Base-by-base conservation (phyloP, 2,888 invertebrate genomes). In the Micropterix aruncella region DNA sequence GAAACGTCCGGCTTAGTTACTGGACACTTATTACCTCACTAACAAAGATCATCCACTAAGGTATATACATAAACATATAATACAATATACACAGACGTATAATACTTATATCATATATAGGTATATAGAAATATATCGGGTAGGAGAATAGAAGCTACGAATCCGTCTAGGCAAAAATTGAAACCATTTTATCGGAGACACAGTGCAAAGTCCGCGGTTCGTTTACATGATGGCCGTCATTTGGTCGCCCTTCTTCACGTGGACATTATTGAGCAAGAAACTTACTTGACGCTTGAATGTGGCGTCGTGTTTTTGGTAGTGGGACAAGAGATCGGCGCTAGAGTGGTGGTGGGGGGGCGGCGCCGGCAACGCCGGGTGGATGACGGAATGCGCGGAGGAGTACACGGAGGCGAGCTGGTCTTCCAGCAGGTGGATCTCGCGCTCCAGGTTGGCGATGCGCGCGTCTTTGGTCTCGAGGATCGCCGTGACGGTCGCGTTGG, bases 391-490 rank as follows among this genome's bases (percentile, higher is more conserved):
- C 66, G 66, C 66, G 47, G 51, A 49, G 60, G 63, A 67, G 60
- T 57, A 65, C 59, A 62, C 62, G 61, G 63, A 61, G 57, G 65
- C 65, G 64, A 88, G 70, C 72, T 86, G 86, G 64, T 79, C 74
- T 70, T 89, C 88, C 63, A 88, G 76, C 61, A 85, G 71, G 56
- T 75, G 75, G 56, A 90, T 78, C 68, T 90, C 87, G 57, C 83
- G 83, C 75, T 92, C 90, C 68, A 92, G 76, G 52, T 84, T 85
- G 60, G 83, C 79, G 65, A 91, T 88, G 65, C 88, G 79, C 59
- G 84, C 83, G 69, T 89, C 89, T 80, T 89, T 83, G 56, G 83
- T 84, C 73, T 83, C 84, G 70, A 85, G 76, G 64, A 84, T 81
- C 57, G 83, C 83, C 55, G 80, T 80, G 65, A 84, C 76, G 55